A percentile compares a stretch with the other conserved stretches of the same genome.
These are phyloP conservation scores for Polylopha cassiicola DNA, from an alignment of 2,888 invertebrate genomes.

Conservation along the genomic window DNA sequence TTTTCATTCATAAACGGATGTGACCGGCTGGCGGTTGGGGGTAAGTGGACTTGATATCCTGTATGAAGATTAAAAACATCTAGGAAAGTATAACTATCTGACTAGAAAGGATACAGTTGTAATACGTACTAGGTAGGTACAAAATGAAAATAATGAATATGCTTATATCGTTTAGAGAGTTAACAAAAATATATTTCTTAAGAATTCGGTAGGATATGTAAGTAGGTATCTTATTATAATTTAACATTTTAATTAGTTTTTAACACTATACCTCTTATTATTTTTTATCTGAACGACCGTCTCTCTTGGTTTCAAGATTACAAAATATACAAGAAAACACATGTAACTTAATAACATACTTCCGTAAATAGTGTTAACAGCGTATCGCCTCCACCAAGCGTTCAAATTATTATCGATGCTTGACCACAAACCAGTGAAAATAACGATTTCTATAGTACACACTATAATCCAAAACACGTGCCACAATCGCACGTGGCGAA, in stretches of 20 bases:
- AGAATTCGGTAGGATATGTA: too few relatives aligned
- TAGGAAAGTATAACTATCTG: too few relatives aligned
- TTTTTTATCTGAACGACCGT: slow-evolving; percentile 64
- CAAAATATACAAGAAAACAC: slow-evolving; percentile 80
- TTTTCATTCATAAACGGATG: slow-evolving; percentile 35
- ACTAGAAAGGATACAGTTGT: too few relatives aligned
- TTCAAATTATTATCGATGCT: slow-evolving; percentile 67
- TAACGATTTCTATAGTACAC: slow-evolving; percentile 80
- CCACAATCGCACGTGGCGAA: slow-evolving; percentile 83
- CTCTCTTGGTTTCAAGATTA: slow-evolving; percentile 79
- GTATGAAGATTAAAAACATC: too few relatives aligned
- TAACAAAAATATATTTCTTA: too few relatives aligned
- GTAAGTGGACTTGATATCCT: slow-evolving; percentile 28
- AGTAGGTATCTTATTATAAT: too few relatives aligned
- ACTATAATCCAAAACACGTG: slow-evolving; percentile 82
- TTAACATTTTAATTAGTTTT: too few relatives aligned
- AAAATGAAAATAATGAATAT: too few relatives aligned
- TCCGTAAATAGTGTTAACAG: slow-evolving; percentile 78
- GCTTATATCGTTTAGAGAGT: too few relatives aligned
- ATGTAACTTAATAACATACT: slow-evolving; percentile 78
- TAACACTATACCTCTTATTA: slow-evolving; percentile 32
- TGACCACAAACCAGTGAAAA: slow-evolving; percentile 83
- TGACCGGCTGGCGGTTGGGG: slow-evolving; percentile 31
- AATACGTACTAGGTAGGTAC: slow-evolving; percentile 10
- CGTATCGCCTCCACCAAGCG: slow-evolving; percentile 84